A percentile compares a stretch with the other conserved stretches of the same genome.
These are phyloP conservation scores for Eristalis pertinax DNA, from an alignment of 2,888 invertebrate species.

Conservation along the genomic window DNA sequence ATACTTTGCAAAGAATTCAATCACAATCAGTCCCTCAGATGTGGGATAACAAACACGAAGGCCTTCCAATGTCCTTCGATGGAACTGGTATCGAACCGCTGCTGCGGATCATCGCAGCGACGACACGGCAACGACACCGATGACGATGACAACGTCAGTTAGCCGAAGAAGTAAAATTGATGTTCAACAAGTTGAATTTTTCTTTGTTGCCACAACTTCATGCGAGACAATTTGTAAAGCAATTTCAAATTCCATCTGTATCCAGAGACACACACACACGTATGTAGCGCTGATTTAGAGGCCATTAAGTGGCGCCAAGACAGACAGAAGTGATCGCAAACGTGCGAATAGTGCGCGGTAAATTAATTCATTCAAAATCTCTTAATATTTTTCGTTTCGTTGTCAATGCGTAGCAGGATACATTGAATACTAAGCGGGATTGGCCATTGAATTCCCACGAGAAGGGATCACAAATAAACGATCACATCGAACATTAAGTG, in stretches of 20 bases:
- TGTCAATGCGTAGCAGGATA: not conserved
- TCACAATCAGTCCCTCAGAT: not conserved
- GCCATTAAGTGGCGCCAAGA: conserved; percentile 21
- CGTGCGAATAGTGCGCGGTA: not conserved
- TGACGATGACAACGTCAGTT: not conserved
- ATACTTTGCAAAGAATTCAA: not conserved
- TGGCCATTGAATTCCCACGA: conserved; percentile 32
- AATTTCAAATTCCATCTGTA: not conserved
- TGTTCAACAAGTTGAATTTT: not conserved
- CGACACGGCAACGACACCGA: not conserved
- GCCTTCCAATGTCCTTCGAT: not conserved
- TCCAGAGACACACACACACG: not conserved
- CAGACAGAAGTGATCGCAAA: not conserved
- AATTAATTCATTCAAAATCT: conserved; percentile 28
- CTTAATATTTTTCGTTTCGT: not conserved
- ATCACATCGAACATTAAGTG: conserved; percentile 42
- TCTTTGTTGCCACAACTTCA: not conserved
- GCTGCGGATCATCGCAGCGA: conserved; percentile 2
- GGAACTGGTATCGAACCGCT: not conserved
- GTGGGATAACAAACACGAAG: not conserved
- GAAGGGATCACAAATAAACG: conserved; percentile 32
- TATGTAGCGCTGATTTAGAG: not conserved
- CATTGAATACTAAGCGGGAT: not conserved
- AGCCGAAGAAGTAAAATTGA: not conserved
- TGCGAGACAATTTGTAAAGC: conserved; percentile 13